Evolutionary conservation across 2,797 vertebrate species (phyloP).

Genomic region (Triplophysa bombifrons): DNA sequence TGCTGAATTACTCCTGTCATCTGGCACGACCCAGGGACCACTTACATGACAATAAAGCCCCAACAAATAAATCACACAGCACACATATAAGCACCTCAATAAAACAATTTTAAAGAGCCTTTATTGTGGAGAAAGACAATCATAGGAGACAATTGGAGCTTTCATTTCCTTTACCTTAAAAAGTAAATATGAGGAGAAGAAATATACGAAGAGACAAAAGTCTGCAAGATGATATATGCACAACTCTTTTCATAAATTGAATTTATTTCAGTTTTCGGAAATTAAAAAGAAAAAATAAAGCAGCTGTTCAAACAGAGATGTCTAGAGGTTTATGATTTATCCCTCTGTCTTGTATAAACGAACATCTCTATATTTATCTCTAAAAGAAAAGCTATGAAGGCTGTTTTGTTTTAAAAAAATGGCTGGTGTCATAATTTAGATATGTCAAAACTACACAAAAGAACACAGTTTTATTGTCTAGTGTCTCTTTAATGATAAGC

Average conservation of each 20-base stretch:
- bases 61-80: conserved; percentile 11
- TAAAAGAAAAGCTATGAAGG: not conserved
- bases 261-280: not conserved
- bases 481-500: not conserved
- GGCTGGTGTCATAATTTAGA: not conserved
- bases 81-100: conserved; percentile 17
- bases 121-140: not conserved
- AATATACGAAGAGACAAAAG: not conserved
- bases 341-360: not conserved
- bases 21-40: conserved; percentile 13
- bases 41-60: not conserved
- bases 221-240: not conserved
- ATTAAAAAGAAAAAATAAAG: not conserved
- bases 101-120: conserved; percentile 16
- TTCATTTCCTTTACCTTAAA: not conserved
- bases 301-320: not conserved
- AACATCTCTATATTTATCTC: not conserved
- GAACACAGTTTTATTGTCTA: not conserved
- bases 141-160: not conserved
- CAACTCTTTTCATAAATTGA: no score
- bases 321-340: not conserved
- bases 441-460: not conserved
- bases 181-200: not conserved
- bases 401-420: not conserved
- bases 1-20: conserved; percentile 22